A percentile compares a stretch with the other conserved stretches of the same genome.
These are phyloP conservation scores for Stigmatopora nigra DNA, from an alignment of 2,113 vertebrate species.

Conservation along the genomic window DNA sequence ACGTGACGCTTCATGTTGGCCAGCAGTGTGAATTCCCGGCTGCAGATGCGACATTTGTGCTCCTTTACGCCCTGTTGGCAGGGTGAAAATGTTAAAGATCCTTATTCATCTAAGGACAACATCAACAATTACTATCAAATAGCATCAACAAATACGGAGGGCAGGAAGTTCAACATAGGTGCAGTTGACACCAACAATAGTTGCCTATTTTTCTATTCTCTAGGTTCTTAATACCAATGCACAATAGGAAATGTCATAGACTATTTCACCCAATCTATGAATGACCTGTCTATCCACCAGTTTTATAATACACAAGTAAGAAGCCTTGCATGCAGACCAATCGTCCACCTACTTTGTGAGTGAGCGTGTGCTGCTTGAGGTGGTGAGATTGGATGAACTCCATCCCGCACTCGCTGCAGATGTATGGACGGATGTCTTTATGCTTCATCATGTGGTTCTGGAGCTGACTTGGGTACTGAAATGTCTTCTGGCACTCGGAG, in stretches of 20 bases:
- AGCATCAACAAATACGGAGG: background rate
- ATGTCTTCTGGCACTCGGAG: slow-evolving; percentile 88
- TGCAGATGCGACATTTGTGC: slow-evolving; percentile 96
- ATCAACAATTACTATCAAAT: no score
- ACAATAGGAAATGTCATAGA: no score
- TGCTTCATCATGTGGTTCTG: slow-evolving; percentile 99
- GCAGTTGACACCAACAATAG: no score
- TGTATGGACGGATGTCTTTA: slow-evolving; percentile 92
- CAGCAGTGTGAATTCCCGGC: slow-evolving; percentile 91
- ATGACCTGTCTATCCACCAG: background rate
- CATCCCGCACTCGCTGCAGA: slow-evolving; percentile 98
- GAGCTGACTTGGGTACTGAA: slow-evolving; percentile 96
- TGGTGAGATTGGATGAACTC: slow-evolving; percentile 98
- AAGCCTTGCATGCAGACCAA: background rate
- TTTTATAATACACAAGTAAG: background rate
- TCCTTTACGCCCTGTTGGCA: slow-evolving; percentile 89
- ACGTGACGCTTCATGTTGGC: slow-evolving; percentile 98
- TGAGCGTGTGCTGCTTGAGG: slow-evolving; percentile 94
- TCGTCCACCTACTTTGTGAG: slow-evolving; percentile 82
- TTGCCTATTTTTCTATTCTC: no score
- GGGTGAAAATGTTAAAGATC: slow-evolving; percentile 6
- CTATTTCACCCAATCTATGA: background rate
- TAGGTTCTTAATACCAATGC: no score
- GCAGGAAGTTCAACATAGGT: background rate
- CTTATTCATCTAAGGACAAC: background rate